Evolutionary conservation across 2,888 invertebrate genomes (phyloP).

Genomic region (Onchidella celtica): DNA sequence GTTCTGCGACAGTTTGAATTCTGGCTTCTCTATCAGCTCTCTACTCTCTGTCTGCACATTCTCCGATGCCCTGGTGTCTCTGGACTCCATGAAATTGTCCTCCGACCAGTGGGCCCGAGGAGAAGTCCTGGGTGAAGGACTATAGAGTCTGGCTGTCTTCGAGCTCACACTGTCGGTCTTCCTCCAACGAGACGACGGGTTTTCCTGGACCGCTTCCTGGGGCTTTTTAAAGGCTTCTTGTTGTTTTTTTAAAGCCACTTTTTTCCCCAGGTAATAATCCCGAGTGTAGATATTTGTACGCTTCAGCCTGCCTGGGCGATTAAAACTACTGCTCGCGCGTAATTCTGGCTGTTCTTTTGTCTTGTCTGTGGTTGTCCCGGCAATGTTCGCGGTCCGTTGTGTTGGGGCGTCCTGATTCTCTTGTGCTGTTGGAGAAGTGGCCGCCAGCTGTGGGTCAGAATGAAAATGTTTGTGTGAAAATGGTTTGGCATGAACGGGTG

Average conservation of each 20-base stretch:
- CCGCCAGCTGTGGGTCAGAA: not conserved
- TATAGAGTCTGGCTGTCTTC: not conserved
- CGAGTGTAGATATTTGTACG: constrained; percentile 27
- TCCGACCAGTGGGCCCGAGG: too few species aligned
- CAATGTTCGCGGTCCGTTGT: not conserved
- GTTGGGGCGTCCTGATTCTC: not conserved
- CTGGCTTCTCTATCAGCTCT: too few species aligned
- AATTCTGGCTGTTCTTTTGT: not conserved
- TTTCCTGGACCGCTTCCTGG: too few species aligned
- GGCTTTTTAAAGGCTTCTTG: not conserved
- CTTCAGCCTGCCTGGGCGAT: not conserved
- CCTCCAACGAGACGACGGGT: not conserved
- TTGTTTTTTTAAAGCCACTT: not conserved
- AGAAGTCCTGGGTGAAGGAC: too few species aligned
- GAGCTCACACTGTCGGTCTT: not conserved
- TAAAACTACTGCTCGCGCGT: not conserved
- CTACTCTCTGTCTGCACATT: too few species aligned
- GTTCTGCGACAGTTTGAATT: too few species aligned
- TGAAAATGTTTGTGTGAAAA: not conserved
- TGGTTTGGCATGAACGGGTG: not conserved
- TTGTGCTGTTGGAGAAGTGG: not conserved
- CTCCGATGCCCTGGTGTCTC: too few species aligned
- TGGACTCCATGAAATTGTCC: too few species aligned
- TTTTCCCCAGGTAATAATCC: constrained; percentile 33
- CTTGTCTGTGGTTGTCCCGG: not conserved